phyloP scores from a whole-genome alignment of 1,140 invertebrate genomes.

The Temnothorax curvispinosus region DNA sequence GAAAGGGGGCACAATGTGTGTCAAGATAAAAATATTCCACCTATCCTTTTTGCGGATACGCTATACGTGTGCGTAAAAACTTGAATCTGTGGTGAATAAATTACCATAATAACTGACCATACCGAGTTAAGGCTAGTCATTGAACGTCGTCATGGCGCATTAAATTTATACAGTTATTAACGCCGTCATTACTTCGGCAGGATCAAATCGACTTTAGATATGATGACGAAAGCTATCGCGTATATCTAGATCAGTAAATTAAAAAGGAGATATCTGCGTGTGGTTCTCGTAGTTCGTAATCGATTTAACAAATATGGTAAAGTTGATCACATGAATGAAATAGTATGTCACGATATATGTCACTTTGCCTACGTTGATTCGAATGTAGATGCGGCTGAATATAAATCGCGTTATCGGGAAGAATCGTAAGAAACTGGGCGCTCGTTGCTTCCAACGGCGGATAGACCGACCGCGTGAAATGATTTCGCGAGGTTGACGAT shows the following conservation, averaged over 20 bases:
- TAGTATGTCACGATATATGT: not conserved
- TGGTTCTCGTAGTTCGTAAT: not conserved
- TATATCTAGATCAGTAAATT: not conserved
- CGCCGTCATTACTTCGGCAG: slow-evolving; percentile 2
- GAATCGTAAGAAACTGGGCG: not conserved
- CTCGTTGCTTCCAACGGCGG: not conserved
- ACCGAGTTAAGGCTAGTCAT: slow-evolving; percentile 26
- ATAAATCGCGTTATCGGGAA: not conserved
- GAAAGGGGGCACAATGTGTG: not conserved
- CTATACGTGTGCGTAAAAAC: slow-evolving; percentile 21
- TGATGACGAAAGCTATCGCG: not conserved
- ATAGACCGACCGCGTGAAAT: not conserved
- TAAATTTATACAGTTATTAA: slow-evolving; percentile 52
- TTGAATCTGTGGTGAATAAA: slow-evolving; percentile 36
- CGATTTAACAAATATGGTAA: not conserved
- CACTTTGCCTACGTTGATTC: not conserved
- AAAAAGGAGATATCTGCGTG: not conserved
- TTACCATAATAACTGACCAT: slow-evolving; percentile 39
- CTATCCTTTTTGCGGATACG: not conserved
- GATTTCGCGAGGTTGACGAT: slow-evolving; percentile 12
- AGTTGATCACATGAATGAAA: not conserved
- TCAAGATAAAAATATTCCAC: not conserved
- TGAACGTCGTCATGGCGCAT: slow-evolving; percentile 29
- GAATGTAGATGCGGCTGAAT: not conserved
- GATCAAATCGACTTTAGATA: slow-evolving; percentile 8